Evolutionary conservation across 2,113 vertebrate genomes (phyloP).

Genomic region (Calyptomena viridis): DNA sequence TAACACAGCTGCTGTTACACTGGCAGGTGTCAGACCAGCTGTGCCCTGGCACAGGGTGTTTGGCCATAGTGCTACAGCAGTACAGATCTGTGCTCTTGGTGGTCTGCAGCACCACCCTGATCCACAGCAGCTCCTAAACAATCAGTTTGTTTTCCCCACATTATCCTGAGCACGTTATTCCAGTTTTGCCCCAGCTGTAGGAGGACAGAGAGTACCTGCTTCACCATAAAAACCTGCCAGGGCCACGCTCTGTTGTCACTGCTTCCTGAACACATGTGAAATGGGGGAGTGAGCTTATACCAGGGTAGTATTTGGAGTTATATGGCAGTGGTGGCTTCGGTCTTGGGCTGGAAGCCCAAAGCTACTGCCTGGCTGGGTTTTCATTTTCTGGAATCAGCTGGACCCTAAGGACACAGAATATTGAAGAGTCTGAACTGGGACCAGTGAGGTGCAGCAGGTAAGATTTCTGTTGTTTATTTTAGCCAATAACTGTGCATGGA

Average conservation of each 20-base stretch:
- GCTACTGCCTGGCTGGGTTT: background rate
- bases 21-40: background rate
- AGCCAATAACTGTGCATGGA: background rate
- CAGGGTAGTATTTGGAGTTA: background rate
- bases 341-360: background rate
- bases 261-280: background rate
- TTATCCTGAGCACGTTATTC: background rate
- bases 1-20: background rate
- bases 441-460: background rate
- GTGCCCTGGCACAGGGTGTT: background rate
- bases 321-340: background rate
- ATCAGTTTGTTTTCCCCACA: background rate
- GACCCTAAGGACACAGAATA: background rate
- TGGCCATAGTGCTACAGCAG: background rate
- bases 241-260: accelerated
- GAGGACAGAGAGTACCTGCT: background rate
- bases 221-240: background rate
- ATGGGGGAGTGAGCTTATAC: background rate
- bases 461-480: background rate
- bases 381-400: background rate
- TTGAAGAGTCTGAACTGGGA: background rate
- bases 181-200: background rate
- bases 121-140: background rate
- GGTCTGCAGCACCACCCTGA: background rate
- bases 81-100: background rate